Evolutionary conservation across 2,888 invertebrate species (phyloP), one percentile per base, ranked within the genome.

Genomic region (Ephialtes manifestator): DNA sequence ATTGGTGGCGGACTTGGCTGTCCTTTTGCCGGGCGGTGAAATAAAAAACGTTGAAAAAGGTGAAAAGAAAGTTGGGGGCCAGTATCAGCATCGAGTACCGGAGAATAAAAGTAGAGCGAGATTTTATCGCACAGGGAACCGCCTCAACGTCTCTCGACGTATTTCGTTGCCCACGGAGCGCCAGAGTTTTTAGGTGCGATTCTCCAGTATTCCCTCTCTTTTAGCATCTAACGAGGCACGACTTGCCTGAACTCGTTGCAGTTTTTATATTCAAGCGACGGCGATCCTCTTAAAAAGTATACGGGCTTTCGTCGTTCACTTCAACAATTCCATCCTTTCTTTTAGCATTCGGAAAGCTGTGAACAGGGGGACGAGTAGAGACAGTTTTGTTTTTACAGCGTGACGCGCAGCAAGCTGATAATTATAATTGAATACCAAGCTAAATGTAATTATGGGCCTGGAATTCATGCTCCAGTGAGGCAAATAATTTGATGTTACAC

Each of bases 371-470:
- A 24, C 51, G 68, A 53, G n/a, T 2, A 11, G 8, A 7, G 60
- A 60, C 15, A 43, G 79, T 82, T 81, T 75, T 48, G 51, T 76
- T 82, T 74, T 71, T 43, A 65, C 48, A 46, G 65, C 18, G 51
- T 18, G n/a, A 31, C 48, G 18, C 79, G 13, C 18, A 65, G 58
- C 58, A 35, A 55, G 81, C 88, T 89, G 91, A 91, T 91, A 92
- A 93, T 93, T 92, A 92, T 93, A 93, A 94, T 94, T 93, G 93
- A 94, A 94, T 94, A 94, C 94, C 93, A 92, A 90, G 91, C 92
- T 89, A 92, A 93, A 94, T 93, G 93, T 93, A 93, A 93, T 94
- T 93, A 94, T 92, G 92, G 92, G 53, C 70, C 91, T 91, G 92
- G 92, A 93, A 94, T 93, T 94, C 93, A 93, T 93, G 94, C 93